Conservation (phyloP, 2,113 vertebrate genomes). For the Carollia perspicillata region DNA sequence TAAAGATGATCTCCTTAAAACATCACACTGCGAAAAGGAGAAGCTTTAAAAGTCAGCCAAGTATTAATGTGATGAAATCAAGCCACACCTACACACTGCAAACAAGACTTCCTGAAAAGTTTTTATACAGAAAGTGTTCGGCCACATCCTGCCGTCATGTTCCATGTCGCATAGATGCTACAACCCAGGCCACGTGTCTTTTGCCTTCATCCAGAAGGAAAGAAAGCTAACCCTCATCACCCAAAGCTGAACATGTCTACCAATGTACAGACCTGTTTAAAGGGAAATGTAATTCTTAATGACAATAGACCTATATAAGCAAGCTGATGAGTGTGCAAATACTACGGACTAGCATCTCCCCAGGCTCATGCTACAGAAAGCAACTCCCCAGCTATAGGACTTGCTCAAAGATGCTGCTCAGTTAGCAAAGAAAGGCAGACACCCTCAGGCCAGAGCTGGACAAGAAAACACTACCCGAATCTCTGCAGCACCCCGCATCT, state of each 20-base stretch:
- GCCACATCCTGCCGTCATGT: background rate
- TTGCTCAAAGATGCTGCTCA: background rate
- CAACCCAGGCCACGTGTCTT: background rate
- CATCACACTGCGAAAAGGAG: background rate
- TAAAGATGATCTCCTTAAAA: background rate
- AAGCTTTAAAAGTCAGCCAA: background rate
- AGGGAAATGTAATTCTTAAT: background rate
- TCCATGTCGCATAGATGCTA: background rate
- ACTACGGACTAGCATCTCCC: background rate
- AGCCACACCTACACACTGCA: rapidly evolving
- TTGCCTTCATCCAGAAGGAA: background rate
- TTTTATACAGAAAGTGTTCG: background rate
- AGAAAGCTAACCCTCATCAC: background rate
- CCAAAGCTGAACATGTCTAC: background rate
- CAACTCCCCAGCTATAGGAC: background rate
- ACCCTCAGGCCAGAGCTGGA: background rate
- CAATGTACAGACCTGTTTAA: background rate
- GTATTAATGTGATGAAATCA: background rate
- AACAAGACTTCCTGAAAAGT: background rate
- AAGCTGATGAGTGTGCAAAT: background rate
- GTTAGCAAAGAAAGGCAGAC: background rate
- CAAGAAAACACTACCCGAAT: background rate
- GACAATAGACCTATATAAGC: background rate
- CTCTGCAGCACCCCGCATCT: background rate
- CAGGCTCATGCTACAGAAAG: background rate